Base-by-base conservation (phyloP, 2,888 invertebrate species). In the Digitonthophagus gazella region DNA sequence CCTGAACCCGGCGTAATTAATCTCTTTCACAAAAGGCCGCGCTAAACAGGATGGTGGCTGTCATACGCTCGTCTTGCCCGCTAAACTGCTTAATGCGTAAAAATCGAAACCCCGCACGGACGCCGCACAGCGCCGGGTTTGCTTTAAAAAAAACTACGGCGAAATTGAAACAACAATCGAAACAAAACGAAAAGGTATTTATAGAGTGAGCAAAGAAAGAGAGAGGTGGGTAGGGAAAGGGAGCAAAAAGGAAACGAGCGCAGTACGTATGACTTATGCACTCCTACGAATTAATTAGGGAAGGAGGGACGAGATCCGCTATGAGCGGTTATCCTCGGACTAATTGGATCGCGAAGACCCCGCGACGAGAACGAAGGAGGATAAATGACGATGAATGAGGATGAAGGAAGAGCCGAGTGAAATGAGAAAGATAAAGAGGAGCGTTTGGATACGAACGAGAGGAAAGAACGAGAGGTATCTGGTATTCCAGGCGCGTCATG, bases 31-130 rank as follows among this genome's bases (percentile, higher is more conserved):
- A 61, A 61, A 61, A 61, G 61, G 61, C 14, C 14, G 61, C 61
- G 61, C 61, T 61, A 61, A 61, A 18, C 61, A 61, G 61, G 61
- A 61, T 61, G 61, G 61, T 8, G 6, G 61, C 61, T 18, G 61
- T 61, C 61, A 61, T 61, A 61, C 61, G 61, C 18, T 61, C 61
- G 19, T 61, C 61, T 61, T 61, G 18, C 28, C 18, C 61, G 61
- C 61, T 61, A 61, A 61, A 61, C 61, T 61, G 61, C 61, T 61
- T 61, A 61, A 61, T 61, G 61, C 61, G 61, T 61, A 61, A 61
- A 61, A 61, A 61, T 19, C 20, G 18, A 61, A 61, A 44, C 28
- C n/a, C 28, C 6, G 28, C 6, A 44, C 28, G 11, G 28, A 44
- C n/a, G n/a, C n/a, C n/a, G n/a, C n/a, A n/a, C n/a, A n/a, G n/a